Evolutionary conservation across 1,140 invertebrate species (phyloP).

Genomic region (Procambarus clarkii): DNA sequence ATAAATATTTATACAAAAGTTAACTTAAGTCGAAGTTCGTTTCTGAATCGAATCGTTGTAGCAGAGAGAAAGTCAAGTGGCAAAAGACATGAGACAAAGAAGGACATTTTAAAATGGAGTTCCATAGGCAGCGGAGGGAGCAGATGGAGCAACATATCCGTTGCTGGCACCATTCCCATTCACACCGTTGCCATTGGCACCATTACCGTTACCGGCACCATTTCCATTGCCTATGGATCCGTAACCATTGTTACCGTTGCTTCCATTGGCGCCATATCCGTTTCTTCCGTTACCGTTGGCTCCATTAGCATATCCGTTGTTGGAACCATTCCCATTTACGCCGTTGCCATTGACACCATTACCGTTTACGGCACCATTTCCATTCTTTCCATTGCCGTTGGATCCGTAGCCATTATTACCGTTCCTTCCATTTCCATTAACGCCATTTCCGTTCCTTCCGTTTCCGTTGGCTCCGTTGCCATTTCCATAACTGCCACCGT

Average conservation of each 20-base stretch:
- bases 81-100: neutral
- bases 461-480: neutral
- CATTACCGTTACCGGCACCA: conserved; percentile 5
- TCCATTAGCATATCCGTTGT: conserved; percentile 19
- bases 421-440: neutral
- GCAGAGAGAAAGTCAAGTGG: neutral
- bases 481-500: neutral
- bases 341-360: neutral
- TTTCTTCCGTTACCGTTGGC: neutral
- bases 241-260: conserved; percentile 6
- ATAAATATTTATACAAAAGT: neutral
- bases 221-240: neutral
- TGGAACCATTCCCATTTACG: neutral
- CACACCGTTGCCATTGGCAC: conserved; percentile 2
- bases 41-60: neutral
- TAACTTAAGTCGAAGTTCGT: neutral
- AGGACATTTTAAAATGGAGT: neutral
- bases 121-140: neutral
- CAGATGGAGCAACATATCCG: neutral
- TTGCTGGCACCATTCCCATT: neutral
- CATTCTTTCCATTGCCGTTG: neutral
- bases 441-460: neutral
- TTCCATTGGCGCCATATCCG: neutral
- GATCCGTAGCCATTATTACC: conserved; percentile 7
- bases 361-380: neutral